Evolutionary conservation across 2,113 vertebrate genomes (phyloP).

Genomic region (Rhabdomys dilectus): DNA sequence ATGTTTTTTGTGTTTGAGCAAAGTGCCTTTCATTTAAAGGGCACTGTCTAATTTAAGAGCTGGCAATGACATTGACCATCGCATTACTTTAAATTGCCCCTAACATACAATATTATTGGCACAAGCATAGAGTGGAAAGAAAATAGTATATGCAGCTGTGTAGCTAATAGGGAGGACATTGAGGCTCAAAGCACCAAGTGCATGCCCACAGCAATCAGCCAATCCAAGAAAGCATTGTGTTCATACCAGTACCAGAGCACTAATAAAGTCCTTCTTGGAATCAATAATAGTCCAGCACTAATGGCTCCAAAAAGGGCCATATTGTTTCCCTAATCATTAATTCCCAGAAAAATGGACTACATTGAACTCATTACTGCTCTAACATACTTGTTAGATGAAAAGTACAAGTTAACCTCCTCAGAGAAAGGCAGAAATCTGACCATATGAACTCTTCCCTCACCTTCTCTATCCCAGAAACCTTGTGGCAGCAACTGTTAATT

Average conservation of each 20-base stretch:
- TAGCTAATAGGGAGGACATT: slow-evolving; percentile 59
- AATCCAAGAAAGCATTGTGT: slow-evolving; percentile 15
- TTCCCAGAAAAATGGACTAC: slow-evolving; percentile 59
- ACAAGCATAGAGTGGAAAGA: slow-evolving; percentile 27
- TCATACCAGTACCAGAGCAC: neutral
- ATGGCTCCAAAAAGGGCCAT: slow-evolving; percentile 59
- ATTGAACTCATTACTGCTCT: slow-evolving; percentile 62
- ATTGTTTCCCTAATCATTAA: slow-evolving; percentile 59
- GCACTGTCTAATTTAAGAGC: slow-evolving; percentile 44
- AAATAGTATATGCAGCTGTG: slow-evolving; percentile 12
- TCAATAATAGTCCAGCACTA: slow-evolving; percentile 66
- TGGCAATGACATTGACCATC: slow-evolving; percentile 45
- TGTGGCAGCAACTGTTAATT: neutral
- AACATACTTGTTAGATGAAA: slow-evolving; percentile 64
- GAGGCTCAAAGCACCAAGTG: slow-evolving; percentile 47
- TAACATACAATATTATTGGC: slow-evolving; percentile 66
- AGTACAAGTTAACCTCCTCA: slow-evolving; percentile 54
- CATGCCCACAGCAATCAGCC: slow-evolving; percentile 53
- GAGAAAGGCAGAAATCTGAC: neutral
- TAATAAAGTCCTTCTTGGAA: slow-evolving; percentile 68
- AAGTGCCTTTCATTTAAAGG: slow-evolving; percentile 65
- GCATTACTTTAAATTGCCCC: slow-evolving; percentile 57
- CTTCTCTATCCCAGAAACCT: neutral
- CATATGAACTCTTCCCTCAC: neutral
- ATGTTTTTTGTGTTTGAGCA: slow-evolving; percentile 50